A percentile compares a stretch with the other conserved stretches of the same genome.
Evolutionary conservation across 2,888 invertebrate species (phyloP).

Genomic region (Scaptomyza parva): DNA sequence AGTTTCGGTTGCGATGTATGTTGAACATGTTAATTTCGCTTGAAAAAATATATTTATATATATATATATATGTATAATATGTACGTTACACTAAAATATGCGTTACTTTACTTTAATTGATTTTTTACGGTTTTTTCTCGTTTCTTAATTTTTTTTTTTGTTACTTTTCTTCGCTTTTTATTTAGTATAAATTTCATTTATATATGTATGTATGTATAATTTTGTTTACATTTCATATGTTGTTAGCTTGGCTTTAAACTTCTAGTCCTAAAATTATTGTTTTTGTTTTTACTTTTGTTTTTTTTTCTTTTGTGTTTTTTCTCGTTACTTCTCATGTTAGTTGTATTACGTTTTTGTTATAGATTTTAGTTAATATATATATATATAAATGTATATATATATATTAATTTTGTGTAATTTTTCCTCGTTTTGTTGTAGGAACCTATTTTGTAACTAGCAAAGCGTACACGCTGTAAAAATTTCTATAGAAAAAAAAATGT

Average conservation of each 20-base stretch:
- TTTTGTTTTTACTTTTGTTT: slow-evolving; percentile 56
- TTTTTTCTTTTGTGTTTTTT: too few species aligned
- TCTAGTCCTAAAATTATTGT: slow-evolving; percentile 65
- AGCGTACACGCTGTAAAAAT: slow-evolving; percentile 64
- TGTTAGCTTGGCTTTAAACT: slow-evolving; percentile 75
- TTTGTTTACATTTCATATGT: slow-evolving; percentile 54
- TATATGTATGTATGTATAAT: slow-evolving; percentile 31
- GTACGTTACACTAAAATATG: slow-evolving; percentile 23
- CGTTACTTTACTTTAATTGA: slow-evolving; percentile 13
- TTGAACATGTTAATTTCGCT: slow-evolving; percentile 71
- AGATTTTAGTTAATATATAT: slow-evolving; percentile 11
- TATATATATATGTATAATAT: slow-evolving; percentile 3
- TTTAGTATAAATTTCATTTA: slow-evolving; percentile 54
- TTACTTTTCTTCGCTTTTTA: not conserved
- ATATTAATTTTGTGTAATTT: slow-evolving; percentile 31
- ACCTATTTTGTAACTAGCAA: slow-evolving; percentile 78
- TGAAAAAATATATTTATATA: slow-evolving; percentile 60
- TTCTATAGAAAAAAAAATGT: slow-evolving; percentile 69
- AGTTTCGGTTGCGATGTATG: slow-evolving; percentile 64
- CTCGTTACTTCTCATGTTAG: slow-evolving; percentile 34
- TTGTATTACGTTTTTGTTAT: slow-evolving; percentile 11
- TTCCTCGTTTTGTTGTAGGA: slow-evolving; percentile 61
- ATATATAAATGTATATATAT: too few species aligned
- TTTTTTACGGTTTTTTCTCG: not conserved
- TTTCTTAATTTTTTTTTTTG: not conserved